phyloP scores from a whole-genome alignment of 2,888 invertebrate genomes.

The Selenia dentaria region DNA sequence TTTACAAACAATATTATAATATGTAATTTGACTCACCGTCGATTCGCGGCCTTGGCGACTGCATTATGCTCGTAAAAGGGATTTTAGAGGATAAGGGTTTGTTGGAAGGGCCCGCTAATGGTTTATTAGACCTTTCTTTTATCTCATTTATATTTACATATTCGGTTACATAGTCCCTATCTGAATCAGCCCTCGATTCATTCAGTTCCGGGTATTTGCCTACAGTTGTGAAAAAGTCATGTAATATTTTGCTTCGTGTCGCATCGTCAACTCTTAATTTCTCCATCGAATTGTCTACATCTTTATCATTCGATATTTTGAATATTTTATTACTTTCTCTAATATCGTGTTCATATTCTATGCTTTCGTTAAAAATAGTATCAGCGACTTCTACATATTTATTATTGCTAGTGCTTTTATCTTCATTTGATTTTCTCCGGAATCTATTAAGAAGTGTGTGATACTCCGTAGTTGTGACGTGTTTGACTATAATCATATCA shows the following conservation, averaged over 20 bases:
- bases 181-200: conserved; percentile 10
- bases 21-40: conserved; percentile 36
- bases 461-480: conserved; percentile 49
- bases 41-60: conserved; percentile 21
- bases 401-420: conserved; percentile 1
- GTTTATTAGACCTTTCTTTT: conserved; percentile 23
- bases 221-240: conserved; percentile 71
- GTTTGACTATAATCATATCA: conserved; percentile 36
- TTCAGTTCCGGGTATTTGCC: conserved; percentile 48
- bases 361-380: conserved; percentile 17
- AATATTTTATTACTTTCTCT: conserved; percentile 9
- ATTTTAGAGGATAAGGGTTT: conserved; percentile 14
- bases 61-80: conserved; percentile 21
- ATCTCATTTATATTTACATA: conserved; percentile 11
- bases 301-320: conserved; percentile 16
- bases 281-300: conserved; percentile 57
- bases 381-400: no score
- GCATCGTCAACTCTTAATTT: conserved; percentile 67
- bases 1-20: no score
- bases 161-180: conserved; percentile 16
- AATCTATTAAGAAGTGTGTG: conserved; percentile 62
- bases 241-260: conserved; percentile 65
- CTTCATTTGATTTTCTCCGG: conserved; percentile 44
- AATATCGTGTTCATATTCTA: conserved; percentile 26
- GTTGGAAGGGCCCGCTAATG: conserved; percentile 14